phyloP scores from a whole-genome alignment of 2,113 vertebrate genomes.

The Ivindomyrus marchei region DNA sequence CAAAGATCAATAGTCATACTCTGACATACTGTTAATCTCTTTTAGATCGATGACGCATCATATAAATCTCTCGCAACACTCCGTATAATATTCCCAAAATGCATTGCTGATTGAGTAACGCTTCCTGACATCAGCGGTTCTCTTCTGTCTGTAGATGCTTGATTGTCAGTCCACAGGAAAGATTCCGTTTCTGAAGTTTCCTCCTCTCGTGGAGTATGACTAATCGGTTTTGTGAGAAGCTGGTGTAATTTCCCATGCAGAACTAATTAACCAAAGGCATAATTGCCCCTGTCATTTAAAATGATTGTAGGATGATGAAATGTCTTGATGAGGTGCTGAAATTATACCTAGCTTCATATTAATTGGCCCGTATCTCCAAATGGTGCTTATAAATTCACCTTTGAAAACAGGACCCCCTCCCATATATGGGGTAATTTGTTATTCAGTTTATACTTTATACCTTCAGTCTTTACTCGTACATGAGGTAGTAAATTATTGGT shows the following conservation, averaged over 20 bases:
- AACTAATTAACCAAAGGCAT: background rate
- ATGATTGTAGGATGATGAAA: background rate
- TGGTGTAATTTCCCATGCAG: background rate
- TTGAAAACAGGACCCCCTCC: background rate
- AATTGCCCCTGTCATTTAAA: background rate
- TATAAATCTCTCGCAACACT: background rate
- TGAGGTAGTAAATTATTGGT: background rate
- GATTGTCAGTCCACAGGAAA: background rate
- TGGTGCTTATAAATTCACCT: background rate
- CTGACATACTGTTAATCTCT: background rate
- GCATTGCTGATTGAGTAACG: background rate
- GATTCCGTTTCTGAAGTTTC: background rate
- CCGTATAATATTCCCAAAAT: background rate
- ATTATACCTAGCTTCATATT: background rate
- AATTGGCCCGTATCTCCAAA: background rate
- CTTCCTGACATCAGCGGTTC: background rate
- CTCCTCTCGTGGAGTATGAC: background rate
- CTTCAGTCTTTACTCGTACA: background rate
- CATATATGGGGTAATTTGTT: background rate
- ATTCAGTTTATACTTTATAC: background rate
- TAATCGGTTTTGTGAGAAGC: constrained; percentile 3
- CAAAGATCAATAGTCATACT: background rate
- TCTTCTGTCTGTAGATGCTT: background rate
- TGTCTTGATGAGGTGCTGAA: background rate
- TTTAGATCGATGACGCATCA: background rate